These are phyloP conservation scores for Aspidiotus rigidus DNA, from an alignment of 2,888 invertebrate genomes.

Conservation along the genomic window DNA sequence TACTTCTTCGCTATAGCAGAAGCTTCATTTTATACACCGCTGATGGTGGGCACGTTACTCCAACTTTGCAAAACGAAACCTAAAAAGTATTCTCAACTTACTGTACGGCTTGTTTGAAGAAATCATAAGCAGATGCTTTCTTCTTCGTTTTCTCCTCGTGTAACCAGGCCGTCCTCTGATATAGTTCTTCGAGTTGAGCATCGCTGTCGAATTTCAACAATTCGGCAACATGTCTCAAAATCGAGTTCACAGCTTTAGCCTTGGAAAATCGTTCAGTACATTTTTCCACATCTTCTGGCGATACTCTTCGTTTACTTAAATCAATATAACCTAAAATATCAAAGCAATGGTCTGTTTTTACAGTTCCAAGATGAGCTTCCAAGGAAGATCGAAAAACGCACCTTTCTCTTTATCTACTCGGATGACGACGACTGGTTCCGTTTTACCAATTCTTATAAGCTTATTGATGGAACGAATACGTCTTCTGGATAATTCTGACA, in stretches of 20 bases:
- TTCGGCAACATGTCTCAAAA: constrained; percentile 93
- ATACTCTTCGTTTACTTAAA: constrained; percentile 96
- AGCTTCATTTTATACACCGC: too few species aligned
- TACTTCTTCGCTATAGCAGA: too few species aligned
- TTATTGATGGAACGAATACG: constrained; percentile 99
- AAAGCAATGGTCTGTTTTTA: too few species aligned
- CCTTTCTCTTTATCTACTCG: constrained; percentile 99
- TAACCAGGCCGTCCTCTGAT: constrained; percentile 93
- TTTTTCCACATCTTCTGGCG: constrained; percentile 93
- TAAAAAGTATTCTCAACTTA: constrained; percentile 47
- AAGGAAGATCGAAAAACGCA: constrained; percentile 38
- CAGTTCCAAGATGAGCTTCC: too few species aligned
- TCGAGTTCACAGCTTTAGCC: constrained; percentile 96
- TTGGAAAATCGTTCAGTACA: constrained; percentile 98
- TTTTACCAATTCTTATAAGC: constrained; percentile 94
- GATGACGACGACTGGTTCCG: constrained; percentile 97
- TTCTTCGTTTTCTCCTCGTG: constrained; percentile 96
- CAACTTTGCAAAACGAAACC: not conserved
- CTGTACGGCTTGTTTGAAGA: constrained; percentile 96
- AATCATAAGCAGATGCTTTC: constrained; percentile 93
- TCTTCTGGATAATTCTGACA: constrained; percentile 94
- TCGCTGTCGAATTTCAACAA: constrained; percentile 82
- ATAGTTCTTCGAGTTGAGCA: constrained; percentile 87
- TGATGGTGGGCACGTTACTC: too few species aligned
- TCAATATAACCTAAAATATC: constrained; percentile 80